These are phyloP conservation scores for Motacilla alba DNA, from an alignment of 2,113 vertebrate species.

Conservation along the genomic window DNA sequence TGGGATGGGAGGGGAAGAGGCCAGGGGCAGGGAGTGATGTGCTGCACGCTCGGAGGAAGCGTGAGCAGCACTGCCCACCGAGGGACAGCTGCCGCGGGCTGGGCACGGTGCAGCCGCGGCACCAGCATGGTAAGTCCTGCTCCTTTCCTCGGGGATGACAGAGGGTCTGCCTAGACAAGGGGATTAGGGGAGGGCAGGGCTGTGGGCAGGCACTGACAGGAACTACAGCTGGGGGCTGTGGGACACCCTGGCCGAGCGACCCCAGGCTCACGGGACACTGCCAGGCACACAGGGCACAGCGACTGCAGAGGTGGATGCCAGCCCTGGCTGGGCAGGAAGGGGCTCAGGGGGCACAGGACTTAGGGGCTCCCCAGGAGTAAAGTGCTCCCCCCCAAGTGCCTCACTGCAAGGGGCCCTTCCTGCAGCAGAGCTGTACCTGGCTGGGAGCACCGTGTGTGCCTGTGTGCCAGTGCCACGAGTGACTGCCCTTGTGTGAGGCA, in stretches of 20 bases:
- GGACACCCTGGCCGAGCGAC: fast-evolving
- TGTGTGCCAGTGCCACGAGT: fast-evolving
- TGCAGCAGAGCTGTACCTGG: not conserved
- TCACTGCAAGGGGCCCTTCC: not conserved
- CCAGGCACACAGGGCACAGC: not conserved
- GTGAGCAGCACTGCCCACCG: not conserved
- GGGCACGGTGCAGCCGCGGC: not conserved
- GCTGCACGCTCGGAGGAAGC: not conserved
- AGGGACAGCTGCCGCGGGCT: not conserved
- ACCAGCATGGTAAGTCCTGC: not conserved
- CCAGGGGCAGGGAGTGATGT: not conserved
- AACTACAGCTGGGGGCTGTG: fast-evolving
- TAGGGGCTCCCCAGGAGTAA: not conserved
- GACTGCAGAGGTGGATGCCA: not conserved
- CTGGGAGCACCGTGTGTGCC: fast-evolving
- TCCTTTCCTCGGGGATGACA: not conserved
- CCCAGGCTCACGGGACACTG: not conserved
- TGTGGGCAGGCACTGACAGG: not conserved
- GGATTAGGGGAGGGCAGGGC: not conserved
- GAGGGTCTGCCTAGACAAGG: not conserved
- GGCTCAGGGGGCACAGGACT: not conserved
- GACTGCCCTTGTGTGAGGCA: not conserved
- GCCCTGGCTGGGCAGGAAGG: not conserved
- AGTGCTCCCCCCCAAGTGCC: fast-evolving
- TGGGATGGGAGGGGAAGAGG: constrained; percentile 21